A percentile compares a stretch with the other conserved stretches of the same genome.
These are phyloP conservation scores for Helobdella robusta DNA, from an alignment of 2,888 invertebrate species.

Conservation along the genomic window DNA sequence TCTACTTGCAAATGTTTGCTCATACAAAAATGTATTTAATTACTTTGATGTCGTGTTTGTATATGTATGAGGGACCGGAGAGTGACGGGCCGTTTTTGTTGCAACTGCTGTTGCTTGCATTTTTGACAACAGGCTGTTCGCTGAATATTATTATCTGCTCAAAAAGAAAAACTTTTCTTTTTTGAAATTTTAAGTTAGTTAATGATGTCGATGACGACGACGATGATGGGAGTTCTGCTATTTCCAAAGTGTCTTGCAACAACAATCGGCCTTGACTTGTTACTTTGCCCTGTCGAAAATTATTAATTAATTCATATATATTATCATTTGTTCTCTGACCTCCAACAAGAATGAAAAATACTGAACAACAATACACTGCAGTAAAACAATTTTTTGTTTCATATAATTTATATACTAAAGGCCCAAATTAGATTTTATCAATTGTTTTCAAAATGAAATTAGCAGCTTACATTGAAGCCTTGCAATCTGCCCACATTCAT, in stretches of 20 bases:
- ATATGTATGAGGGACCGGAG: no score
- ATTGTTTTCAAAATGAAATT: background rate
- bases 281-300: conserved; percentile 72
- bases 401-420: no score
- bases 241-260: conserved; percentile 56
- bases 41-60: no score
- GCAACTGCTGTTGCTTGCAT: no score
- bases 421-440: background rate
- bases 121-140: conserved; percentile 76
- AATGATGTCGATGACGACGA: conserved; percentile 37
- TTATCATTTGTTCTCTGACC: background rate
- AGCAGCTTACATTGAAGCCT: conserved; percentile 73
- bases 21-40: no score
- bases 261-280: conserved; percentile 90
- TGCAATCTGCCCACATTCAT: conserved; percentile 94
- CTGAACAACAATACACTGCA: no score
- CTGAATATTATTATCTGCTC: conserved; percentile 88
- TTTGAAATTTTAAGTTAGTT: conserved; percentile 59
- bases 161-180: conserved; percentile 90
- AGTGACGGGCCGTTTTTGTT: no score
- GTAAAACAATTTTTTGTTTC: no score
- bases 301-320: background rate
- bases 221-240: conserved; percentile 42
- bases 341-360: background rate
- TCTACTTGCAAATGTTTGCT: no score